These are phyloP conservation scores for Auanema sp. DNA, from an alignment of 2,888 invertebrate species.

Conservation along the genomic window DNA sequence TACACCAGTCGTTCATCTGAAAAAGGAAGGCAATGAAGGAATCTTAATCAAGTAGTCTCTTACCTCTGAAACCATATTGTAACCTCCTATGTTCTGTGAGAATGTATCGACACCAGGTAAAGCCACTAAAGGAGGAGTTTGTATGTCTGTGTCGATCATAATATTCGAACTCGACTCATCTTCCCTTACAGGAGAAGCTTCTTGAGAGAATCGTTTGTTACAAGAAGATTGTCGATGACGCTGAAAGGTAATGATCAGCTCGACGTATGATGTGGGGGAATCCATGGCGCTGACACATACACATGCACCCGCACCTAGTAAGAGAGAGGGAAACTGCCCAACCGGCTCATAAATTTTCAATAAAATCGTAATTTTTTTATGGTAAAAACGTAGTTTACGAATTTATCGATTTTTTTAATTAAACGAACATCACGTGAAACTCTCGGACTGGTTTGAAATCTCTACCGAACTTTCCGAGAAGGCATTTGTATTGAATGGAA, in stretches of 20 bases:
- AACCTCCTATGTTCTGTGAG: neutral
- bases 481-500: too few relatives aligned
- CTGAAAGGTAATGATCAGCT: neutral
- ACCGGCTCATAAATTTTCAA: too few relatives aligned
- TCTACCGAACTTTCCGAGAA: too few relatives aligned
- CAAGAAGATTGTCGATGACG: conserved; percentile 5
- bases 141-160: neutral
- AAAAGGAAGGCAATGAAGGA: neutral
- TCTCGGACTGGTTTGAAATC: too few relatives aligned
- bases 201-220: neutral
- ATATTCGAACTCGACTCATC: neutral
- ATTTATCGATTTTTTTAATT: too few relatives aligned
- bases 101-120: neutral
- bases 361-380: too few relatives aligned
- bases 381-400: too few relatives aligned
- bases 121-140: neutral
- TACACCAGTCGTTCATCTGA: conserved; percentile 8
- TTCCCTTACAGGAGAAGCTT: neutral
- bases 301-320: too few relatives aligned
- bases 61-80: neutral
- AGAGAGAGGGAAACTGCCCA: too few relatives aligned
- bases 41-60: neutral
- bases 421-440: too few relatives aligned
- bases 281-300: too few relatives aligned
- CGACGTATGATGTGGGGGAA: too few relatives aligned